These are phyloP conservation scores for Drosophila funebris DNA, from an alignment of 1,140 invertebrate species.

Conservation along the genomic window DNA sequence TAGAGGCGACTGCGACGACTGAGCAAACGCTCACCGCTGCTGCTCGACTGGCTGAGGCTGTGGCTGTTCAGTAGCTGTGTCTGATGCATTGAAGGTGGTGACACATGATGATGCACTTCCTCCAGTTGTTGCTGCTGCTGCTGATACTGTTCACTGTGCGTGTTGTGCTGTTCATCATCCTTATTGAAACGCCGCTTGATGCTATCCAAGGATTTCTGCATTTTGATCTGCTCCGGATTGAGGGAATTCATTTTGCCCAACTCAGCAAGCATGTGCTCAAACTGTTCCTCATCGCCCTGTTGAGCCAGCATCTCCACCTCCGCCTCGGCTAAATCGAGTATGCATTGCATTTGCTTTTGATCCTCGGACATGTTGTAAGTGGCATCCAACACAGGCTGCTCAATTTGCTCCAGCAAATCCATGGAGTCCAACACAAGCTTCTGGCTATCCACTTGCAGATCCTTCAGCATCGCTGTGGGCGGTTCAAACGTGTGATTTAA, in stretches of 20 bases:
- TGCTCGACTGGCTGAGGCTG: constrained; percentile 38
- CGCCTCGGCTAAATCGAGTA: constrained; percentile 72
- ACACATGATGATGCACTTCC: constrained; percentile 5
- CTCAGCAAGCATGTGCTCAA: constrained; percentile 76
- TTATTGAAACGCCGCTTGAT: constrained; percentile 75
- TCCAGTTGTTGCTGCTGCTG: constrained; percentile 11
- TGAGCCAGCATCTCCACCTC: constrained; percentile 72
- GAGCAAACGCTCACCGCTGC: constrained; percentile 65
- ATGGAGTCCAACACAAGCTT: constrained; percentile 51
- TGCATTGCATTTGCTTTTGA: constrained; percentile 71
- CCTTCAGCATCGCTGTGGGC: constrained; percentile 2
- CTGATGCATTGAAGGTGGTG: constrained; percentile 21
- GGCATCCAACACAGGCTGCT: constrained; percentile 59
- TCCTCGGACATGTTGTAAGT: constrained; percentile 57
- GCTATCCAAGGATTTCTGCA: constrained; percentile 76
- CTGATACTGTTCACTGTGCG: constrained; percentile 19
- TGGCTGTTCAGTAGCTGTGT: constrained; percentile 36
- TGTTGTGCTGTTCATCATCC: constrained; percentile 30
- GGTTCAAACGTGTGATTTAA: constrained; percentile 46
- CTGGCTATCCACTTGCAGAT: constrained; percentile 11
- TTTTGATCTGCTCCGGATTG: constrained; percentile 71
- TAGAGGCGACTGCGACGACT: constrained; percentile 78
- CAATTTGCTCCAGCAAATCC: constrained; percentile 71
- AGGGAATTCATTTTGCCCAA: constrained; percentile 64
- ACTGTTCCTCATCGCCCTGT: constrained; percentile 78